Conservation (phyloP, 2,888 invertebrate genomes). For the Cerastis rubricosa region DNA sequence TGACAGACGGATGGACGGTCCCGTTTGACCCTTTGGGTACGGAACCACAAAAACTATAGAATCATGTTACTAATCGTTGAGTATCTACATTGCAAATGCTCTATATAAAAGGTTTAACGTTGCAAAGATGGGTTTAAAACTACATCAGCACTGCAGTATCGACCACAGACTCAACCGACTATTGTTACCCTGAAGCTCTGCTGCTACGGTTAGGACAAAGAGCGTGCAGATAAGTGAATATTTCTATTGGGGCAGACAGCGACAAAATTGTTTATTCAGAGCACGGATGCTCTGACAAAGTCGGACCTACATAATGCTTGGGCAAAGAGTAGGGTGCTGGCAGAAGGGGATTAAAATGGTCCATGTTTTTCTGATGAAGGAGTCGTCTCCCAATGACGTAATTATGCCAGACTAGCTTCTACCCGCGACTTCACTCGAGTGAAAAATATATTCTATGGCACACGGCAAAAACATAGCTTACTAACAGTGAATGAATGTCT, state of each 20-base stretch:
- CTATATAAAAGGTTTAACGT: neutral
- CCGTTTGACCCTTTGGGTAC: too few relatives aligned
- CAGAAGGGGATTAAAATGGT: conserved; percentile 5
- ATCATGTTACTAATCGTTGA: neutral
- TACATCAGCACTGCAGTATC: conserved; percentile 20
- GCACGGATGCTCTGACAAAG: conserved; percentile 75
- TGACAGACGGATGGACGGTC: too few relatives aligned
- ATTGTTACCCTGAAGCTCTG: conserved; percentile 58
- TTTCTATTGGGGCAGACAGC: conserved; percentile 70
- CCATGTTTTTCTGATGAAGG: neutral
- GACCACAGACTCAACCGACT: conserved; percentile 18
- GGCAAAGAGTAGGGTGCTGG: conserved; percentile 56
- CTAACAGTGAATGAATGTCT: neutral
- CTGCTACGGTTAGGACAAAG: conserved; percentile 51
- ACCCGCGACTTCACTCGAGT: neutral
- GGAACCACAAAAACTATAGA: too few relatives aligned
- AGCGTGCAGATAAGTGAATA: conserved; percentile 72
- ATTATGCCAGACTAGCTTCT: neutral
- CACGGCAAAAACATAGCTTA: neutral
- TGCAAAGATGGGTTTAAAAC: neutral
- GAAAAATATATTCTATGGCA: neutral
- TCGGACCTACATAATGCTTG: conserved; percentile 69
- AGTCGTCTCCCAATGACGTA: neutral
- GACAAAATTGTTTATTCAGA: conserved; percentile 76
- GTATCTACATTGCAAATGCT: neutral